These are phyloP conservation scores for Menidia menidia DNA, from an alignment of 2,797 vertebrate genomes.

Conservation along the genomic window DNA sequence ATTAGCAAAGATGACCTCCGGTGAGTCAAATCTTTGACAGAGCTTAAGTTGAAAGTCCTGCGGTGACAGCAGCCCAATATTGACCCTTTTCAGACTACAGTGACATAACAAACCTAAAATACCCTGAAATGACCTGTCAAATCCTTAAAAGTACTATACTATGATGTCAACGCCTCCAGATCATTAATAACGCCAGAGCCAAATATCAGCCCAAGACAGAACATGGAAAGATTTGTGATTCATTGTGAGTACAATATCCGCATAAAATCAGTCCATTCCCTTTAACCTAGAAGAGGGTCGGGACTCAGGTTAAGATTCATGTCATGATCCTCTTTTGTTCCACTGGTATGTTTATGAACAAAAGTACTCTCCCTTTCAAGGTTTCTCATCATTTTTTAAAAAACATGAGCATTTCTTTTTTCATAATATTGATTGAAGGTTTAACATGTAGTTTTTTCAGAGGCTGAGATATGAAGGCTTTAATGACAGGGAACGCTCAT, in stretches of 20 bases:
- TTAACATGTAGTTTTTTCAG: not conserved
- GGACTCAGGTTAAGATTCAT: too few species aligned
- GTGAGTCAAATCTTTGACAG: not conserved
- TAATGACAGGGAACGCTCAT: not conserved
- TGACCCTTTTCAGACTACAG: not conserved
- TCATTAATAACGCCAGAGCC: not conserved
- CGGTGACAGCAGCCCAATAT: not conserved
- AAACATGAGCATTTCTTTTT: too few species aligned
- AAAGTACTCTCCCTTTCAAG: too few species aligned
- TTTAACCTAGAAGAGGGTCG: too few species aligned
- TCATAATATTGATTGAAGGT: too few species aligned
- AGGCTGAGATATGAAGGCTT: not conserved
- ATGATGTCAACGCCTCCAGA: not conserved
- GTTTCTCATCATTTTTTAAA: too few species aligned
- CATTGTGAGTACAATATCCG: too few species aligned
- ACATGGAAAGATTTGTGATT: too few species aligned
- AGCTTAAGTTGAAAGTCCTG: not conserved
- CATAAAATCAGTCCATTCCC: too few species aligned
- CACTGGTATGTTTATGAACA: too few species aligned
- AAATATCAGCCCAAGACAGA: not conserved
- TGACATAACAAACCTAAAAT: not conserved
- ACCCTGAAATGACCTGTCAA: not conserved
- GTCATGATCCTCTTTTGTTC: too few species aligned
- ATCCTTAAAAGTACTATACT: not conserved
- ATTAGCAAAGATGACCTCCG: not conserved